Conservation (phyloP, 2,888 invertebrate genomes). For the Himalopsyche kuldschensis region DNA sequence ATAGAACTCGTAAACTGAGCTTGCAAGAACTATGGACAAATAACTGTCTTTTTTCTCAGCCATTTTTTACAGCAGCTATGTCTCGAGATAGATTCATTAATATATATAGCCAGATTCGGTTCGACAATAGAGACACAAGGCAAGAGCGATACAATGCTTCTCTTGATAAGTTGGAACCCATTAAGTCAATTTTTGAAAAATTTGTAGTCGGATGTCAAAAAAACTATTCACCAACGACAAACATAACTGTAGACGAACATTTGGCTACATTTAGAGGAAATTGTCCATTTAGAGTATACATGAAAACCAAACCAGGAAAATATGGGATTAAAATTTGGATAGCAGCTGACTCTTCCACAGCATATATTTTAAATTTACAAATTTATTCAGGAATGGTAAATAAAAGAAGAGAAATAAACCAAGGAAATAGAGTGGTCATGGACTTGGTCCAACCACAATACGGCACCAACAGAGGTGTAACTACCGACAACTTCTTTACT, state of each 20-base stretch:
- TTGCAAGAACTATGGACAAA: no score
- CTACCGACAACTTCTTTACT: constrained; percentile 1
- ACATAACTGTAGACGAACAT: constrained; percentile 28
- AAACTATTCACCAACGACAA: constrained; percentile 13
- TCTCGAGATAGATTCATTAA: constrained; percentile 16
- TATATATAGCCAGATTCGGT: constrained; percentile 24
- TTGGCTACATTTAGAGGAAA: constrained; percentile 26
- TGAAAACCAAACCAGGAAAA: constrained; percentile 29
- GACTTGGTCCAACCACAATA: not conserved
- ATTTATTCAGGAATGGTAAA: constrained; percentile 17
- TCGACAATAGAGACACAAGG: constrained; percentile 22
- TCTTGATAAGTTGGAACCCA: constrained; percentile 6
- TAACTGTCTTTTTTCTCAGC: constrained; percentile 20
- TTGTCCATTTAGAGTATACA: constrained; percentile 31
- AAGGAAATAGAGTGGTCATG: constrained; percentile 2
- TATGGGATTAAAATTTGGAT: constrained; percentile 27
- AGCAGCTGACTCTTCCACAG: constrained; percentile 16
- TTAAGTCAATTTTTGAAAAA: constrained; percentile 9
- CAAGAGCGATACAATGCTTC: constrained; percentile 15
- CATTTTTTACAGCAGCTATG: constrained; percentile 25
- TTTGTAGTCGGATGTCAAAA: constrained; percentile 1
- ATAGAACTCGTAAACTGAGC: no score
- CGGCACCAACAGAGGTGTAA: constrained; percentile 1
- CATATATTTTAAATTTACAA: not conserved
- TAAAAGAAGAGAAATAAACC: constrained; percentile 21